phyloP scores from a whole-genome alignment of 2,113 vertebrate genomes.

The Carassius carassius region DNA sequence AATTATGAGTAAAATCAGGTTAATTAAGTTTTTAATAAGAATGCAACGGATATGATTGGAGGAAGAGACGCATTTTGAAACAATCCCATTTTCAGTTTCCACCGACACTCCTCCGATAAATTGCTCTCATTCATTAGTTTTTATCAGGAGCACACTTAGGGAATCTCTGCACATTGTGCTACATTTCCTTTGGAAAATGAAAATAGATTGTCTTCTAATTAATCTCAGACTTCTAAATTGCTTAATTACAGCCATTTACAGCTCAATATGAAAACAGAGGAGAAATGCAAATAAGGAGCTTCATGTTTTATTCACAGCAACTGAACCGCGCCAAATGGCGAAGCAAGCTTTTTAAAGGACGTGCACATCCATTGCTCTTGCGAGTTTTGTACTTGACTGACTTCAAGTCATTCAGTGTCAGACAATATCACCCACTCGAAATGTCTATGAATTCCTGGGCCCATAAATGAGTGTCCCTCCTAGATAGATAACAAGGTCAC shows the following conservation, averaged over 20 bases:
- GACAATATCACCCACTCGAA: conserved; percentile 31
- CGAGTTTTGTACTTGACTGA: background rate
- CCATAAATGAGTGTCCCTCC: conserved; percentile 31
- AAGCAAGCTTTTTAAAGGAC: background rate
- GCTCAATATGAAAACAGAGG: conserved; percentile 56
- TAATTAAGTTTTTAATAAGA: conserved; percentile 70
- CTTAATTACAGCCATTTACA: conserved; percentile 71
- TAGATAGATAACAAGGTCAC: conserved; percentile 31
- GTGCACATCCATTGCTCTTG: conserved; percentile 1
- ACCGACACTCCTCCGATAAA: conserved; percentile 60
- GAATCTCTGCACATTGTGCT: conserved; percentile 69
- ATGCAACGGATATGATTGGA: conserved; percentile 68
- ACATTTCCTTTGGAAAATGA: conserved; percentile 63
- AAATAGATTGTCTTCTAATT: conserved; percentile 72
- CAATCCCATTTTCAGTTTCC: conserved; percentile 59
- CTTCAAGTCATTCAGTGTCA: conserved; percentile 3
- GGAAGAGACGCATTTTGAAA: conserved; percentile 61
- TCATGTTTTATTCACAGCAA: conserved; percentile 41
- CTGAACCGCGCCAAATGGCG: background rate
- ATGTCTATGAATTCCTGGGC: conserved; percentile 22
- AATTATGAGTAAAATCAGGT: conserved; percentile 63
- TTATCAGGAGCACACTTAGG: conserved; percentile 68
- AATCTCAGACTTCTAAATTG: conserved; percentile 72
- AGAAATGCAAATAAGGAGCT: conserved; percentile 57
- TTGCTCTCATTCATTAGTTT: conserved; percentile 66